phyloP scores from a whole-genome alignment of 2,113 vertebrate genomes.

The Casuarius casuarius region DNA sequence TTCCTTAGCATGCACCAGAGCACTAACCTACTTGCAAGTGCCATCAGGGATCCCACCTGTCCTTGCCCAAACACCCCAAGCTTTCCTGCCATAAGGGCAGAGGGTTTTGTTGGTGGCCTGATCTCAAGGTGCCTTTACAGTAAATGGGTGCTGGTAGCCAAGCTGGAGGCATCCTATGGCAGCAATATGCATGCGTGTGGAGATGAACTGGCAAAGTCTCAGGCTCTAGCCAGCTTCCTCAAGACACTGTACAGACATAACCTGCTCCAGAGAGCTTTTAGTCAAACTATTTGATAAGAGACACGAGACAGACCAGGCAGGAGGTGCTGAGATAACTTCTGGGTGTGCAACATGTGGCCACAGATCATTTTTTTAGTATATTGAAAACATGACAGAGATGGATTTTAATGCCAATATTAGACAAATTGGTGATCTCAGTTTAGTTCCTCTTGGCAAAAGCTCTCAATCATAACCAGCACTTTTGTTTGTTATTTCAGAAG shows the following conservation, averaged over 20 bases:
- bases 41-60: background rate
- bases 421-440: background rate
- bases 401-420: background rate
- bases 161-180: background rate
- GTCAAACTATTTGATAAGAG: background rate
- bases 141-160: background rate
- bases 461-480: background rate
- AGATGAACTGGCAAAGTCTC: background rate
- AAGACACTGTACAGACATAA: background rate
- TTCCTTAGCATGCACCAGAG: background rate
- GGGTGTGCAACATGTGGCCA: background rate
- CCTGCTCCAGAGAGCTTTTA: background rate
- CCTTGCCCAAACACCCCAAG: background rate
- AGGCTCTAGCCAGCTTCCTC: background rate
- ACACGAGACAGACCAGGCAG: background rate
- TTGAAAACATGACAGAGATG: background rate
- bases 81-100: background rate
- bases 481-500: background rate
- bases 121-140: background rate
- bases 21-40: background rate
- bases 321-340: background rate
- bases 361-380: background rate
- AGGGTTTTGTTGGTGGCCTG: background rate
- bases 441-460: background rate
- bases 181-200: fast-evolving